Conservation (phyloP, 2,113 vertebrate genomes). For the Anthoscopus minutus region DNA sequence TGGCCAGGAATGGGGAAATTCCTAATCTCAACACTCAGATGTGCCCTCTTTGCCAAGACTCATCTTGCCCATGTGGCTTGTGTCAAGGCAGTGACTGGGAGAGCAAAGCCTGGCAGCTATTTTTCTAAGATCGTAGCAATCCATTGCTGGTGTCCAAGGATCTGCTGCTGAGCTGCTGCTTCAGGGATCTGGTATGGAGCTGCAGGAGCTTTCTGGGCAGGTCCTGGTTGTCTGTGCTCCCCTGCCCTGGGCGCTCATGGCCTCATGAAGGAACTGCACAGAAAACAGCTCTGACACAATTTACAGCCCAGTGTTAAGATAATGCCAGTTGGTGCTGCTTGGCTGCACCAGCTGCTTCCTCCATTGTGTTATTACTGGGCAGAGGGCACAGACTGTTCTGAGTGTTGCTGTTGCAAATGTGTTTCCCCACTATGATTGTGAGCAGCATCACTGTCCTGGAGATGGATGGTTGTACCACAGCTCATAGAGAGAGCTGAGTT, state of each 20-base stretch:
- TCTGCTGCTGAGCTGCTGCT: neutral
- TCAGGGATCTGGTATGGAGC: neutral
- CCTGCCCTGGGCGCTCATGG: neutral
- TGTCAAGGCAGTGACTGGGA: neutral
- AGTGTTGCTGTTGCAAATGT: neutral
- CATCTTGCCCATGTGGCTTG: neutral
- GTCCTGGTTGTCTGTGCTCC: neutral
- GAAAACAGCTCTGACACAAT: neutral
- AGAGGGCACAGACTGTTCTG: neutral
- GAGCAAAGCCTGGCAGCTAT: neutral
- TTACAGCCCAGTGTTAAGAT: neutral
- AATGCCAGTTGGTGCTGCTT: neutral
- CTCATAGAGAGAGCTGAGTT: neutral
- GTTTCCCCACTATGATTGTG: neutral
- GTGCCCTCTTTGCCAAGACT: neutral
- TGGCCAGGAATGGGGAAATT: neutral
- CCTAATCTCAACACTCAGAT: neutral
- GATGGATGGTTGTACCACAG: neutral
- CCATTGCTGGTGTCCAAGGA: neutral
- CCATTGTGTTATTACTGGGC: neutral
- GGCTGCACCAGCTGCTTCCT: neutral
- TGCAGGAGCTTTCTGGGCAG: neutral
- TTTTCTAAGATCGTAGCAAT: neutral
- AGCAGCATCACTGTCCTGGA: neutral
- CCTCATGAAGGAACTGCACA: neutral